Evolutionary conservation across 2,113 vertebrate species (phyloP).

Genomic region (Colistium nudipinnis): DNA sequence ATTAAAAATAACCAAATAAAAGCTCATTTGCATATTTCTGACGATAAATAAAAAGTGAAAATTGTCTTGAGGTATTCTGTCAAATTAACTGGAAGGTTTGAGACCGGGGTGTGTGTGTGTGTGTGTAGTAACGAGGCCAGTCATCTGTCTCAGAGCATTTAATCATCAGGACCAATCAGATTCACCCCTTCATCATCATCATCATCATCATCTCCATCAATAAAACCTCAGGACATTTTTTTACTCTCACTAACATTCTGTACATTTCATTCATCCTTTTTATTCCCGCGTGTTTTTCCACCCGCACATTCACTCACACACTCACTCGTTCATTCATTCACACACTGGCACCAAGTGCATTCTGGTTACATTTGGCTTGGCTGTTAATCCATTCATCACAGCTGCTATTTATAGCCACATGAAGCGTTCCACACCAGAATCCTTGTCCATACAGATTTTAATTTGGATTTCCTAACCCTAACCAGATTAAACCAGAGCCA

Average conservation of each 20-base stretch:
- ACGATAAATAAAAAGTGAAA: no score
- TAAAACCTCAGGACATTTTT: constrained; percentile 51
- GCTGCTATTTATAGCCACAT: constrained; percentile 35
- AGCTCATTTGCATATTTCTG: no score
- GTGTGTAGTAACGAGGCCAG: constrained; percentile 46
- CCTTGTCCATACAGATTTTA: constrained; percentile 44
- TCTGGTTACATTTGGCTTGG: constrained; percentile 62
- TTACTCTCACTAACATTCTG: constrained; percentile 24
- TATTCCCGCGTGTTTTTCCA: no score
- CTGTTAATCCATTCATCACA: constrained; percentile 52
- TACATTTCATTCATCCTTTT: constrained; percentile 59
- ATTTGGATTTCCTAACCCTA: constrained; percentile 5
- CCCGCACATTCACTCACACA: constrained; percentile 1
- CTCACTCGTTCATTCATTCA: neutral
- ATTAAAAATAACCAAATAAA: no score
- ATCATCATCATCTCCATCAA: constrained; percentile 42
- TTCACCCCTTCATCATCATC: constrained; percentile 50
- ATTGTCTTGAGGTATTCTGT: no score
- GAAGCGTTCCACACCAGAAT: constrained; percentile 40
- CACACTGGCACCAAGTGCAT: constrained; percentile 44
- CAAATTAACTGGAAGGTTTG: no score
- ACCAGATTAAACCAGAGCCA: constrained; percentile 36
- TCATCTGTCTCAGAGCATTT: constrained; percentile 70
- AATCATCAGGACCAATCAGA: constrained; percentile 70
- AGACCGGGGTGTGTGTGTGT: neutral